Evolutionary conservation across 2,113 vertebrate genomes (phyloP).

Genomic region (Muscicapa adusta): DNA sequence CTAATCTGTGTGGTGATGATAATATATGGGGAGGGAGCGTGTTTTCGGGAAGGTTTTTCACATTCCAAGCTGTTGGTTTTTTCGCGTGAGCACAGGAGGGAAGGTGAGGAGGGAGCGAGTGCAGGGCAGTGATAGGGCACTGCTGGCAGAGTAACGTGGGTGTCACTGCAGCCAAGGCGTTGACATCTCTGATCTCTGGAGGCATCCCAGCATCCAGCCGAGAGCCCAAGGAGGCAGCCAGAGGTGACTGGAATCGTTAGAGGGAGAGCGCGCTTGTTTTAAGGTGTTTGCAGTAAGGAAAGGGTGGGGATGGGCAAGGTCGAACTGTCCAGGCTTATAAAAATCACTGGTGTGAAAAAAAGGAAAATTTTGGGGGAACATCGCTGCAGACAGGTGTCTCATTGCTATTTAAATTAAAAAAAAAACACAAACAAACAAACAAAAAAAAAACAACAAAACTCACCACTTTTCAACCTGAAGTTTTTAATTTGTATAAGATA

Average conservation of each 20-base stretch:
- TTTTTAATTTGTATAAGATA: background rate
- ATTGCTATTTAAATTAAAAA: background rate
- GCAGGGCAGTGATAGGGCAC: background rate
- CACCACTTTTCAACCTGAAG: background rate
- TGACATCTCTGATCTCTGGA: conserved; percentile 29
- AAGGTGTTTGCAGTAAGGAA: conserved; percentile 12
- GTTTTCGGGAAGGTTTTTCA: background rate
- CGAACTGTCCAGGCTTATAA: conserved; percentile 25
- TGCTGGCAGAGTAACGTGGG: fast-evolving
- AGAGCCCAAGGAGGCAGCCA: background rate
- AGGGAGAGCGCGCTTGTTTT: background rate
- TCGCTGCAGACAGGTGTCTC: background rate
- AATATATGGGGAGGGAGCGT: background rate
- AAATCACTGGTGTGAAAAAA: background rate
- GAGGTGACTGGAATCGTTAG: conserved; percentile 11
- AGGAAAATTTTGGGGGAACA: background rate
- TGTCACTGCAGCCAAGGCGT: background rate
- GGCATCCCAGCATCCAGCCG: background rate
- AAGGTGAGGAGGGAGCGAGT: background rate
- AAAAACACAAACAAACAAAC: background rate
- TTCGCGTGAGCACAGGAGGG: background rate
- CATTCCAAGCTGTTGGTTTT: background rate
- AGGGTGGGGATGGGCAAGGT: background rate
- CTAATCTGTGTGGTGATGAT: background rate
- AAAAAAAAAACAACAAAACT: background rate